Percentiles rank a stretch among this genome's conserved stretches.
phyloP scores from a whole-genome alignment of 2,888 invertebrate genomes.

The Busseola fusca region DNA sequence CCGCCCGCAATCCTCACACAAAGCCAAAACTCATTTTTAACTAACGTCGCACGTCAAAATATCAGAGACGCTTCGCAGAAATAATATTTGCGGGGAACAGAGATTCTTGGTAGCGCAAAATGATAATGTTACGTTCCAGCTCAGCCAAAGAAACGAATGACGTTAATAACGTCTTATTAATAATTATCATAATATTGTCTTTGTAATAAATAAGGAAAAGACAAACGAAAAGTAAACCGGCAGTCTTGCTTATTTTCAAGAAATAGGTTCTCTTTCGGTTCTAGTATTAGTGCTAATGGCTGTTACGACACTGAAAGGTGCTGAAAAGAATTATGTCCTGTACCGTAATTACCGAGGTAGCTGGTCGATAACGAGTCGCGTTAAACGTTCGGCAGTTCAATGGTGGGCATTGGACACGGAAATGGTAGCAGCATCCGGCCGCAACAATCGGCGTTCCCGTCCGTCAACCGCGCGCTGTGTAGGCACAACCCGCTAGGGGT shows the following conservation, averaged over 20 bases:
- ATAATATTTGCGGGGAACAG: slow-evolving; percentile 57
- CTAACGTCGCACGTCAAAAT: slow-evolving; percentile 70
- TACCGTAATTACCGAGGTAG: slow-evolving; percentile 70
- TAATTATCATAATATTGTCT: slow-evolving; percentile 57
- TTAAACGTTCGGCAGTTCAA: slow-evolving; percentile 71
- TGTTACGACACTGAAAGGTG: slow-evolving; percentile 43
- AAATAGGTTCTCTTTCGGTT: slow-evolving; percentile 31
- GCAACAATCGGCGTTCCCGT: slow-evolving; percentile 75
- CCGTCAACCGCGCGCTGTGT: slow-evolving; percentile 62
- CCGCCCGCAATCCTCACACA: slow-evolving; percentile 72
- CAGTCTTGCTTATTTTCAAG: slow-evolving; percentile 34
- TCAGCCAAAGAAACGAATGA: slow-evolving; percentile 47
- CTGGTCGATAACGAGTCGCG: slow-evolving; percentile 72
- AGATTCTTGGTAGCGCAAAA: slow-evolving; percentile 50
- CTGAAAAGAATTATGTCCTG: slow-evolving; percentile 61
- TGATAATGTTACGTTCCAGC: slow-evolving; percentile 42
- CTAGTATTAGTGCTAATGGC: slow-evolving; percentile 36
- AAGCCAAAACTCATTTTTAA: slow-evolving; percentile 75
- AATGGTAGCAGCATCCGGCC: slow-evolving; percentile 83
- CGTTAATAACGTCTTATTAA: too few species aligned
- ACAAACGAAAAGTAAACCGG: slow-evolving; percentile 20
- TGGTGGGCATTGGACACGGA: slow-evolving; percentile 77
- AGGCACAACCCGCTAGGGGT: slow-evolving; percentile 55
- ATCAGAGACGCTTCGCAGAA: slow-evolving; percentile 63
- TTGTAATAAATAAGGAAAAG: slow-evolving; percentile 46